Evolutionary conservation across 2,113 vertebrate species (phyloP).

Genomic region (Regulus satrapa): DNA sequence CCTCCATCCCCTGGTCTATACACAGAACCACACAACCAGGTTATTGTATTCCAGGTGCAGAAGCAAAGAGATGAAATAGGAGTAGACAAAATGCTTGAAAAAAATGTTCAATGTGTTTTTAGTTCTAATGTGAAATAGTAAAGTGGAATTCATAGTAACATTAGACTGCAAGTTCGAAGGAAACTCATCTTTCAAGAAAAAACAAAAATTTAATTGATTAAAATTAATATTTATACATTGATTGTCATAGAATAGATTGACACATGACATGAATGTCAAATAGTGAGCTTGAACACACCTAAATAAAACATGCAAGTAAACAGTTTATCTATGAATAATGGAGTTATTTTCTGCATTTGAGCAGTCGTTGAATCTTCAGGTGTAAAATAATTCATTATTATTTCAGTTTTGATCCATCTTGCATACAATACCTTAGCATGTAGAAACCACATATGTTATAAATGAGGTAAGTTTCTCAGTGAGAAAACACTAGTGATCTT

Average conservation of each 20-base stretch:
- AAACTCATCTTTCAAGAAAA: not conserved
- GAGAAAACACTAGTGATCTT: not conserved
- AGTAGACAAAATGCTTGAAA: not conserved
- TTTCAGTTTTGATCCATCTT: not conserved
- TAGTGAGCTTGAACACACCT: not conserved
- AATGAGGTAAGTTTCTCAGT: not conserved
- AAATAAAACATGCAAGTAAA: not conserved
- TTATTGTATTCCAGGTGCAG: not conserved
- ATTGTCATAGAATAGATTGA: not conserved
- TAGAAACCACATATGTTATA: not conserved
- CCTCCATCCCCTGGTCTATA: not conserved
- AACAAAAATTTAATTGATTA: too few relatives aligned
- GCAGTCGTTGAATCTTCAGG: not conserved
- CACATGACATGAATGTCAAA: not conserved
- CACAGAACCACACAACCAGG: not conserved
- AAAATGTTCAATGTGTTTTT: not conserved
- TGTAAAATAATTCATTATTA: not conserved
- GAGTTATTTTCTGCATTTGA: not conserved
- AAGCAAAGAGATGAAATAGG: not conserved
- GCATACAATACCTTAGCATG: not conserved
- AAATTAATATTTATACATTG: not conserved
- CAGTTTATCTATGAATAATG: not conserved
- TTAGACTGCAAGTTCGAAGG: not conserved
- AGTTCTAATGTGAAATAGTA: not conserved
- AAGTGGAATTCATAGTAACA: not conserved